Percentiles rank a stretch among this genome's conserved stretches.
These are phyloP conservation scores for Zhuqinia jingwanae DNA, from an alignment of 2,888 invertebrate genomes.

Conservation along the genomic window DNA sequence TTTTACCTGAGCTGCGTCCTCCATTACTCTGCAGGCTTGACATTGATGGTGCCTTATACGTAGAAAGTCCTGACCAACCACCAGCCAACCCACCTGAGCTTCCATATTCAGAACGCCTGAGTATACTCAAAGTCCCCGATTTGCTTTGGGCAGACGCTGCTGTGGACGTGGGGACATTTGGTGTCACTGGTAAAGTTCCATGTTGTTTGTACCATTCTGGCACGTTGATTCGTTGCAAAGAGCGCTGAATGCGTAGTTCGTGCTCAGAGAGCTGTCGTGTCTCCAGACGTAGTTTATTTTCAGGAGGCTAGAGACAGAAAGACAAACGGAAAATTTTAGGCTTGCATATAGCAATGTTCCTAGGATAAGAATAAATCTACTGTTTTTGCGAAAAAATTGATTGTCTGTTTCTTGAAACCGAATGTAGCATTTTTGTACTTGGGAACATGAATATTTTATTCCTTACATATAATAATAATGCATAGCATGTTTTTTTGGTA, in stretches of 20 bases:
- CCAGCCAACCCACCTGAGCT: slow-evolving; percentile 83
- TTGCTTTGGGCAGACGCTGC: slow-evolving; percentile 43
- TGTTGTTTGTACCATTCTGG: slow-evolving; percentile 95
- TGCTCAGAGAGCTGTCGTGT: slow-evolving; percentile 93
- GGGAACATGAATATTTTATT: too few species aligned
- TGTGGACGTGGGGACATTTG: slow-evolving; percentile 73
- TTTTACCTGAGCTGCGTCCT: slow-evolving; percentile 76
- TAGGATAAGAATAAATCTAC: too few species aligned
- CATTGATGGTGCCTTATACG: slow-evolving; percentile 93
- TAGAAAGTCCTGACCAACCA: slow-evolving; percentile 84
- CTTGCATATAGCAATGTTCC: not conserved
- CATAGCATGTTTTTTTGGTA: too few species aligned
- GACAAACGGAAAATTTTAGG: slow-evolving; percentile 5
- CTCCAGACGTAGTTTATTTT: slow-evolving; percentile 95
- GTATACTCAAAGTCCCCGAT: slow-evolving; percentile 64
- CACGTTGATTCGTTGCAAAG: slow-evolving; percentile 95
- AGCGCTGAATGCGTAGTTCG: slow-evolving; percentile 95
- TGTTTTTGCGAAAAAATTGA: too few species aligned
- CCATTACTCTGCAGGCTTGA: slow-evolving; percentile 80
- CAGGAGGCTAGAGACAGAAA: slow-evolving; percentile 88
- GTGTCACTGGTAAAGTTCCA: slow-evolving; percentile 82
- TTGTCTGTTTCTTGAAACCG: too few species aligned
- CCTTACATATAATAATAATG: too few species aligned
- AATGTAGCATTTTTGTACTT: too few species aligned
- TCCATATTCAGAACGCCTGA: slow-evolving; percentile 80